A percentile compares a stretch with the other conserved stretches of the same genome.
These are phyloP conservation scores for Lycocerus yunnanus DNA, from an alignment of 2,888 invertebrate genomes.

Conservation along the genomic window DNA sequence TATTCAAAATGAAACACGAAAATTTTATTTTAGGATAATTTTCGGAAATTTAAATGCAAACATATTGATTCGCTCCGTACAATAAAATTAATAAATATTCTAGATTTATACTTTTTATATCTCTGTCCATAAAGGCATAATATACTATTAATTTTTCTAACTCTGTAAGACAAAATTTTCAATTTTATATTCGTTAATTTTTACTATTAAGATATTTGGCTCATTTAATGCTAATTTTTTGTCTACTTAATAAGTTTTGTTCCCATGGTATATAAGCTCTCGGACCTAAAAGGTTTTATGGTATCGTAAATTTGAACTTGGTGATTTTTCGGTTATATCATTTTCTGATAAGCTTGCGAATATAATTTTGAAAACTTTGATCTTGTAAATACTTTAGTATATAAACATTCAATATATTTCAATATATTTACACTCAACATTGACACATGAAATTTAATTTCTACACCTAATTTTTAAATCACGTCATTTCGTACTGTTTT, in stretches of 20 bases:
- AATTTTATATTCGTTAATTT: background rate
- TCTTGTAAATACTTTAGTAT: background rate
- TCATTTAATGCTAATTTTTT: background rate
- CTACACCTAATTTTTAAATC: conserved; percentile 31
- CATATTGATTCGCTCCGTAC: background rate
- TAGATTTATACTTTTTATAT: background rate
- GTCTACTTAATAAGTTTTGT: background rate
- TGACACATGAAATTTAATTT: conserved; percentile 17
- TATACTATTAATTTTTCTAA: background rate
- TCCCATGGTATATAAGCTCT: background rate
- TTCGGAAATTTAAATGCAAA: background rate
- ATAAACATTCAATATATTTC: conserved; percentile 6
- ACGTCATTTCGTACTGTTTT: conserved; percentile 42
- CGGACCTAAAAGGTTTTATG: background rate
- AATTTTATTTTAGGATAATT: background rate
- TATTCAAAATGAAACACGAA: background rate
- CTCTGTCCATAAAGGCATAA: background rate
- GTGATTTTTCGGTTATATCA: too few species aligned
- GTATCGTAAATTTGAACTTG: too few species aligned
- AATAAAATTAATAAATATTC: background rate
- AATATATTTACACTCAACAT: conserved; percentile 28
- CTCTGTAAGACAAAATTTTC: background rate
- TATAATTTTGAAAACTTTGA: background rate
- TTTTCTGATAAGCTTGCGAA: background rate
- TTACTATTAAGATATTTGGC: background rate